phyloP scores from a whole-genome alignment of 2,113 vertebrate species.

The Tringa solitaria region DNA sequence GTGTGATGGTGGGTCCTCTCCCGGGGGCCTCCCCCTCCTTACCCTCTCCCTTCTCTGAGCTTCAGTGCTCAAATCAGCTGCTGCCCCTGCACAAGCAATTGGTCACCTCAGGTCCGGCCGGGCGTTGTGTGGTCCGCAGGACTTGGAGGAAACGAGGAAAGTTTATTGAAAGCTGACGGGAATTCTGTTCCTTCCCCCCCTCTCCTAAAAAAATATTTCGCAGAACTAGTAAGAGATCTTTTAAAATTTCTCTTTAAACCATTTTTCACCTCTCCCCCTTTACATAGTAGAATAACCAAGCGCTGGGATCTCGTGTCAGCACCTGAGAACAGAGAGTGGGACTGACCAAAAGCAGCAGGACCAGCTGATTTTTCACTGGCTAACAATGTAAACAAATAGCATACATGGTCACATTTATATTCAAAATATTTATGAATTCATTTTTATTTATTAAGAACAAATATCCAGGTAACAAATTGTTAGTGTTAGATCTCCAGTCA shows the following conservation, averaged over 20 bases:
- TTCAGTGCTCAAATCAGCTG: background rate
- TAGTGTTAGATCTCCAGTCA: background rate
- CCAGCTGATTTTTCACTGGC: background rate
- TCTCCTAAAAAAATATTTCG: background rate
- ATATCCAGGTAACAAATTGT: background rate
- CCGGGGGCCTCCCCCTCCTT: background rate
- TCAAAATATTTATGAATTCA: background rate
- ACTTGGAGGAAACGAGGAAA: background rate
- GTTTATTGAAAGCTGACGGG: background rate
- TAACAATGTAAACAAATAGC: background rate
- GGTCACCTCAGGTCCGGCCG: background rate
- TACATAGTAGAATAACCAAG: background rate
- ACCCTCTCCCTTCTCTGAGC: background rate
- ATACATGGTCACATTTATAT: background rate
- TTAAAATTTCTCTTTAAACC: background rate
- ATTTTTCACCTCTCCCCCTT: background rate
- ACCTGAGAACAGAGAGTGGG: background rate
- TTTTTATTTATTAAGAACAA: background rate
- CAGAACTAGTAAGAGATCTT: background rate
- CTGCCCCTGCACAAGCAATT: background rate
- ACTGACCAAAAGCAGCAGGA: background rate
- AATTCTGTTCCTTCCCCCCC: background rate
- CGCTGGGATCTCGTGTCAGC: background rate
- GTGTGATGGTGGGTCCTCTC: background rate
- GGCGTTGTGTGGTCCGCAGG: background rate